Conservation (phyloP, 1,140 invertebrate genomes). For the Cyclargus thomasi region DNA sequence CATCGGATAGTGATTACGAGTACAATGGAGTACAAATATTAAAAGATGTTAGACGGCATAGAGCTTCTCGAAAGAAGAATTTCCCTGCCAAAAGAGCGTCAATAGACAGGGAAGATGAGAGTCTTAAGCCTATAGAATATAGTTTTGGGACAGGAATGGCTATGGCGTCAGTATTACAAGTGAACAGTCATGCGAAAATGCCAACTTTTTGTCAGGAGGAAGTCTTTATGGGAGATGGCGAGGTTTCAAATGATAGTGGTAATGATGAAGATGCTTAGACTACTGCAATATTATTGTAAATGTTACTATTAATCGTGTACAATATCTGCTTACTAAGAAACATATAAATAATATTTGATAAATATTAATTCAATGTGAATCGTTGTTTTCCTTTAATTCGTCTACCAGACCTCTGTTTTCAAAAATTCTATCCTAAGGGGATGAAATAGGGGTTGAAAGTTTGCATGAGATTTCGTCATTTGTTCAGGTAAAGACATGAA, state of each 20-base stretch:
- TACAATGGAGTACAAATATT: conserved; percentile 36
- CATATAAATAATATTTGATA: background rate
- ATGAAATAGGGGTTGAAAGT: too few relatives aligned
- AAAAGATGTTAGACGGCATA: conserved; percentile 46
- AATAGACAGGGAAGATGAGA: conserved; percentile 58
- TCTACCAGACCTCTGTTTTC: too few relatives aligned
- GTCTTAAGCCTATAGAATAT: conserved; percentile 61
- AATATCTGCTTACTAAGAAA: too few relatives aligned
- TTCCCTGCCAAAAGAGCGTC: conserved; percentile 37
- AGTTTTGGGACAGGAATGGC: conserved; percentile 68
- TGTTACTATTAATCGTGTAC: background rate
- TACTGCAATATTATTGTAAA: background rate
- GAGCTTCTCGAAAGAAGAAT: conserved; percentile 51
- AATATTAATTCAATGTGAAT: background rate
- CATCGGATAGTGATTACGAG: conserved; percentile 55
- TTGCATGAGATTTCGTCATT: too few relatives aligned
- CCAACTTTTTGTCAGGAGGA: conserved; percentile 49
- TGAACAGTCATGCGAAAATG: conserved; percentile 40
- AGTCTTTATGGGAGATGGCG: conserved; percentile 56
- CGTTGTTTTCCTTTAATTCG: too few relatives aligned
- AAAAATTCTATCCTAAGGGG: too few relatives aligned
- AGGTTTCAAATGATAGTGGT: conserved; percentile 60
- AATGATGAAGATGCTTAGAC: conserved; percentile 54
- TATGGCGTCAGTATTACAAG: conserved; percentile 65
- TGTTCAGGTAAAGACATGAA: too few relatives aligned